Percentiles rank a stretch among this genome's conserved stretches.
phyloP scores from a whole-genome alignment of 2,113 vertebrate genomes.

The Grammomys dolichurus region DNA sequence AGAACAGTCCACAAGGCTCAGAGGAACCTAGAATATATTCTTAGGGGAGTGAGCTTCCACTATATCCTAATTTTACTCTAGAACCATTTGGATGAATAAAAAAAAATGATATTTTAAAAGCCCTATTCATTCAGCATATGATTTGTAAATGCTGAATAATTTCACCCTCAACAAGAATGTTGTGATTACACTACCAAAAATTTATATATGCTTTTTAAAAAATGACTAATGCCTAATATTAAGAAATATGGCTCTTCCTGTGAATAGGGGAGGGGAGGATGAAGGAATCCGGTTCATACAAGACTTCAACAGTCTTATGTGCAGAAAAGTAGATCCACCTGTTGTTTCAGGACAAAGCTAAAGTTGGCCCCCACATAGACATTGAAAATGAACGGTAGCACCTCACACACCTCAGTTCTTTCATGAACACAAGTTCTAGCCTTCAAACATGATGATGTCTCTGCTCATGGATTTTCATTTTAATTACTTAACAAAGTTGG shows the following conservation, averaged over 20 bases:
- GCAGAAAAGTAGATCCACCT: neutral
- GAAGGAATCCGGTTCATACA: neutral
- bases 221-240: neutral
- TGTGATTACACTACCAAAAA: neutral
- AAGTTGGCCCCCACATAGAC: neutral
- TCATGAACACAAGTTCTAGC: neutral
- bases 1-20: neutral
- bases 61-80: neutral
- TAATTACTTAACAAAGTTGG: conserved; percentile 60
- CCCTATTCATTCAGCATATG: neutral
- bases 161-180: neutral
- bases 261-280: neutral
- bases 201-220: neutral
- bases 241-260: neutral
- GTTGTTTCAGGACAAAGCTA: conserved; percentile 40
- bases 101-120: neutral
- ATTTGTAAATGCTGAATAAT: neutral
- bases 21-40: neutral
- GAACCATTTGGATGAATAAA: neutral
- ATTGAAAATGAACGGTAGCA: conserved; percentile 24
- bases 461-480: conserved; percentile 61
- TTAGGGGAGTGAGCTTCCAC: neutral
- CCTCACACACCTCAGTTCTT: neutral
- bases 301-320: neutral
- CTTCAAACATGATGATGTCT: conserved; percentile 59